phyloP scores from a whole-genome alignment of 2,113 vertebrate species.

The rabbit (Oryctolagus cuniculus) region mOryCun1.1 NC_091438.1:141144501-141145000 shows the following conservation, averaged over 20 bases:
- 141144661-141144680: not conserved
- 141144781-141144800: not conserved
- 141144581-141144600: not conserved
- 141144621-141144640: not conserved
- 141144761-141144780: not conserved
- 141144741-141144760: not conserved
- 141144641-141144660: not conserved
- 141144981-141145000: not conserved
- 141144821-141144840: not conserved
- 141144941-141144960: not conserved
- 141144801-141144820: not conserved
- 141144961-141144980: not conserved
- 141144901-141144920: not conserved
- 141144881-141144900: not conserved
- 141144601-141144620: not conserved
- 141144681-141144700: not conserved
- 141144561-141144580: not conserved
- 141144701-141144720: not conserved
- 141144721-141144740: not conserved
- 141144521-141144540: not conserved
- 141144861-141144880: not conserved
- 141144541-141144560: not conserved
- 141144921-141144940: conserved; percentile 32
- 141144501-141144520: not conserved
- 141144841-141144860: not conserved